Evolutionary conservation across 1,140 invertebrate species (phyloP).

Genomic region (Caenorhabditis briggsae): DNA sequence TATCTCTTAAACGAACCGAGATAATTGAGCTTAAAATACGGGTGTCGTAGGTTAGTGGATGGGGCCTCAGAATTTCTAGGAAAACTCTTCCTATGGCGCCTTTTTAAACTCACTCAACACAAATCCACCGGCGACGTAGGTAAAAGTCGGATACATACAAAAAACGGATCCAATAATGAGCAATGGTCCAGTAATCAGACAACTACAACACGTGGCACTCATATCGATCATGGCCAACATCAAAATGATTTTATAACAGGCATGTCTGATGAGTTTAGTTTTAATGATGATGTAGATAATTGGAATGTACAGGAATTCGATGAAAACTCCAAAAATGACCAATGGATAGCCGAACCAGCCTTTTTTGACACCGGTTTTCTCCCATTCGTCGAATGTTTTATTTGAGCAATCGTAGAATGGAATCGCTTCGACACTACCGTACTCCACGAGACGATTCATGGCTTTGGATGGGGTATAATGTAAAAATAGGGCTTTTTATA

Average conservation of each 20-base stretch:
- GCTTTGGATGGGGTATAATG: not conserved
- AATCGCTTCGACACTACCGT: conserved; percentile 5
- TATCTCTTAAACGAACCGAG: no score
- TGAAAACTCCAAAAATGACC: not conserved
- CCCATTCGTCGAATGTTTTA: not conserved
- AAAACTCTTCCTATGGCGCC: no score
- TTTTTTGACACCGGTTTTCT: conserved; percentile 1
- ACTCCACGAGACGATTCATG: not conserved
- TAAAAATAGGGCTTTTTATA: no score
- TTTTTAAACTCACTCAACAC: conserved; percentile 13
- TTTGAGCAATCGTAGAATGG: not conserved
- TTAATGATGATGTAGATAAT: conserved; percentile 2
- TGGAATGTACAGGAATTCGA: not conserved
- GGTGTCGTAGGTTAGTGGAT: no score
- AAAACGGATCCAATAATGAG: conserved; percentile 45
- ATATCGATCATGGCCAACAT: conserved; percentile 48
- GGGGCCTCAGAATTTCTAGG: no score
- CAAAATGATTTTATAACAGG: conserved; percentile 27
- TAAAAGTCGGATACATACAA: conserved; percentile 58
- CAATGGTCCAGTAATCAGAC: conserved; percentile 54
- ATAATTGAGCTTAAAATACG: no score
- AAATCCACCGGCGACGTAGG: conserved; percentile 14
- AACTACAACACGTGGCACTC: conserved; percentile 45
- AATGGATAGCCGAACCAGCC: not conserved
- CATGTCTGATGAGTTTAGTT: not conserved